Evolutionary conservation across 2,888 invertebrate species (phyloP).

Genomic region (Theodoxus fluviatilis): DNA sequence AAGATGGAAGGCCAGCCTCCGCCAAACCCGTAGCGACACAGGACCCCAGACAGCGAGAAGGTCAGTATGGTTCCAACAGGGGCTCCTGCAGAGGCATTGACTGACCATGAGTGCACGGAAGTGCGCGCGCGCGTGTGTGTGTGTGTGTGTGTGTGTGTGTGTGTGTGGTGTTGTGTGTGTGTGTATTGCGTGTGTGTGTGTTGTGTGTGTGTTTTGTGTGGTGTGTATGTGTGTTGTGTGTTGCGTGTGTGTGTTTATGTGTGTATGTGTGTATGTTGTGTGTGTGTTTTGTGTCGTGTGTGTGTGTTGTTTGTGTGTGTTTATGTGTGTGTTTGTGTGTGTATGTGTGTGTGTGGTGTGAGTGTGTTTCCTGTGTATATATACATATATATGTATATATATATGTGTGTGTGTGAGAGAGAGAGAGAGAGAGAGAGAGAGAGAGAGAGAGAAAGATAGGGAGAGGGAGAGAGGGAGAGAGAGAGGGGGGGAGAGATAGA

Average conservation of each 20-base stretch:
- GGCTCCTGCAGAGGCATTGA: conserved; percentile 70
- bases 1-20: conserved; percentile 59
- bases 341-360: conserved; percentile 2
- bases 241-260: neutral
- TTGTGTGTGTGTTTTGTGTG: neutral
- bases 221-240: neutral
- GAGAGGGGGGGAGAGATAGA: neutral
- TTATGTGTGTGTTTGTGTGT: no score
- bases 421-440: conserved; percentile 12
- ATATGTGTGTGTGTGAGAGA: neutral
- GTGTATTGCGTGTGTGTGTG: conserved; percentile 12
- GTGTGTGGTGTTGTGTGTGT: neutral
- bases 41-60: conserved; percentile 53
- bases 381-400: neutral
- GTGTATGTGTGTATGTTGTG: neutral
- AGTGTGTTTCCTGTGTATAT: no score
- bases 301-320: no score
- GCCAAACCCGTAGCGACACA: conserved; percentile 50
- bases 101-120: neutral
- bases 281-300: neutral
- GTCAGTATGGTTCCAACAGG: conserved; percentile 79
- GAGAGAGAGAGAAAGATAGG: conserved; percentile 11
- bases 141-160: neutral
- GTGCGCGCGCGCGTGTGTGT: neutral
- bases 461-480: conserved; percentile 13